Evolutionary conservation across 2,797 vertebrate genomes (phyloP).

Genomic region (Orientallactaga sibirica): DNA sequence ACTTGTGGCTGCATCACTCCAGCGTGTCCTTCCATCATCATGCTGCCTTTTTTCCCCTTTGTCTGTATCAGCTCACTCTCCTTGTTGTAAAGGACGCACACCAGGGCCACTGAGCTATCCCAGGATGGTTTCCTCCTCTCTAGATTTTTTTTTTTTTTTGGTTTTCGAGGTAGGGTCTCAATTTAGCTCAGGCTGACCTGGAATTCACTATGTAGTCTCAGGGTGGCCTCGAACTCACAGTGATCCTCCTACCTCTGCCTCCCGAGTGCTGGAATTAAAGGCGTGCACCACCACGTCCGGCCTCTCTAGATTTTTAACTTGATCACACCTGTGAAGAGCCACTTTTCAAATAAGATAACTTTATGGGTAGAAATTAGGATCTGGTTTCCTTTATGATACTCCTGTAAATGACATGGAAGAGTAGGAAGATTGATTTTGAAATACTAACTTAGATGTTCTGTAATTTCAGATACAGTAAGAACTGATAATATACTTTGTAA

Average conservation of each 20-base stretch:
- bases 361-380: not conserved
- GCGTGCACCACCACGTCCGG: too few relatives aligned
- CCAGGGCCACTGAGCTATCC: not conserved
- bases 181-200: too few relatives aligned
- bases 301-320: not conserved
- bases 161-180: too few relatives aligned
- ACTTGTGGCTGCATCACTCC: rapidly evolving
- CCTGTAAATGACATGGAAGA: constrained; percentile 3
- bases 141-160: not conserved
- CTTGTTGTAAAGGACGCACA: not conserved
- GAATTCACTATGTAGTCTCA: too few relatives aligned
- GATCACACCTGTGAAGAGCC: not conserved
- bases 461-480: not conserved
- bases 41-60: not conserved
- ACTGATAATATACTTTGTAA: not conserved
- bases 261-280: too few relatives aligned
- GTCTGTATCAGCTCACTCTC: not conserved
- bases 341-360: not conserved
- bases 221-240: too few relatives aligned
- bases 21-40: not conserved
- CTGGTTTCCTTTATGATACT: not conserved
- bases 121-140: not conserved
- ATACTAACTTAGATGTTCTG: not conserved
- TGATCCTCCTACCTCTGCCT: too few relatives aligned
- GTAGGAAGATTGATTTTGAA: constrained; percentile 35